phyloP scores from a whole-genome alignment of 2,888 invertebrate genomes.

The Eupithecia exiguata region DNA sequence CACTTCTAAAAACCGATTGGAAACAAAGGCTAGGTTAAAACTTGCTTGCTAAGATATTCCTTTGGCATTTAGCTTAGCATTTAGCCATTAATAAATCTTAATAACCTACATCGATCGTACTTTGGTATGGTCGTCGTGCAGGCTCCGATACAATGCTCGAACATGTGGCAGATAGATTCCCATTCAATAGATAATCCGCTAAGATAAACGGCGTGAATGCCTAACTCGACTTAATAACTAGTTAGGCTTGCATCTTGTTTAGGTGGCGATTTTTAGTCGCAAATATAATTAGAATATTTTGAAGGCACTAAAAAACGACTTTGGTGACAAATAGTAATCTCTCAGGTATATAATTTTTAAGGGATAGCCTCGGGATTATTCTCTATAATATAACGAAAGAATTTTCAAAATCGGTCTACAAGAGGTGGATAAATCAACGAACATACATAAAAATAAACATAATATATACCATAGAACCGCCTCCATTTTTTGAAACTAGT shows the following conservation, averaged over 20 bases:
- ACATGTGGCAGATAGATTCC: constrained; percentile 39
- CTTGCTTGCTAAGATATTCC: not conserved
- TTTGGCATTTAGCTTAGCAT: not conserved
- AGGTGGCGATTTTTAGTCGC: constrained; percentile 18
- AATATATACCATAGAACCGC: no score
- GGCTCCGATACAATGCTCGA: constrained; percentile 29
- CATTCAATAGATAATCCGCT: constrained; percentile 45
- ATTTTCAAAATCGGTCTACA: no score
- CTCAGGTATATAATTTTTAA: no score
- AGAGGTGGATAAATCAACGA: no score
- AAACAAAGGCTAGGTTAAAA: not conserved
- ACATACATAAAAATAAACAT: no score
- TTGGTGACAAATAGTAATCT: no score
- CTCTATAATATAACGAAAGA: no score
- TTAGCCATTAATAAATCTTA: constrained; percentile 2
- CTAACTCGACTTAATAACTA: constrained; percentile 39
- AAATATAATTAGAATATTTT: not conserved
- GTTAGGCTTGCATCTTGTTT: constrained; percentile 21
- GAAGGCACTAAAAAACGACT: no score
- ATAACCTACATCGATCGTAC: constrained; percentile 3
- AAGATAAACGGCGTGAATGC: constrained; percentile 44
- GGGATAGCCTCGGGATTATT: no score
- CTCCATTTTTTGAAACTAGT: no score
- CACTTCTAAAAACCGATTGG: not conserved
- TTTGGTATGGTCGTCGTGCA: not conserved